Base-by-base conservation (phyloP, 2,113 vertebrate genomes). In the Sterrhoptilus dennistouni region DNA sequence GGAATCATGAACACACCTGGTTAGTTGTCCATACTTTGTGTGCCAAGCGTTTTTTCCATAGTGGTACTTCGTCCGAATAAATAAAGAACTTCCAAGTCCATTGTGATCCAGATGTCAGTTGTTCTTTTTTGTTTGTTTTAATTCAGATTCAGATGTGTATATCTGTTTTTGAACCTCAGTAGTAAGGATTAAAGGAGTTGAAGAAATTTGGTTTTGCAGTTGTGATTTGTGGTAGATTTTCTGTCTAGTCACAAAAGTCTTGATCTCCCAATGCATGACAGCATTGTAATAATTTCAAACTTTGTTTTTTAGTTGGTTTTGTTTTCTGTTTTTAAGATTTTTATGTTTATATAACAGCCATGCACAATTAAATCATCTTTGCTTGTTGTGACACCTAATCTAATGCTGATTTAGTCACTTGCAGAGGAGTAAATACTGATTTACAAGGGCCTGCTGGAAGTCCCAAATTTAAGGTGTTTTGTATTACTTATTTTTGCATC, bases 1-100 rank as follows among this genome's bases (percentile, higher is more conserved):
- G 86, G 95, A 78, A 88, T 27, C 95, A 81, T 70, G 9, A 94
- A 90, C 97, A 87, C 95, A 42, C 93, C 95, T 95, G 90, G 83
- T 87, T 70, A 91, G 87, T 90, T 91, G 28, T 94, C 64, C 90
- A 6, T 96, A 40, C 59, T 92, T 63, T 77, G 49, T 70, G 84
- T 95, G 64, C 93, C 70, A 63, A 7, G 0, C 27, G 28, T 76
- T 54, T 45, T 79, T 68, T n/a, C 79, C 25, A 4, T 47, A 54
- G 54, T 21, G 11, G 9, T 89, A 10, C 79, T 83, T 52, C 53
- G 65, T 89, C 57, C 38, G 50, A 83, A 66, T 92, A 63, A 61
- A 63, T 72, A 47, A 87, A 77, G 53, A 84, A n/a, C 24, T 65
- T 89, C 47, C 71, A 17, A 40, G 42, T 57, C 21, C 11, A 1